These are phyloP conservation scores for Sebastes iracundus DNA, from an alignment of 2,797 vertebrate genomes.

Conservation along the genomic window DNA sequence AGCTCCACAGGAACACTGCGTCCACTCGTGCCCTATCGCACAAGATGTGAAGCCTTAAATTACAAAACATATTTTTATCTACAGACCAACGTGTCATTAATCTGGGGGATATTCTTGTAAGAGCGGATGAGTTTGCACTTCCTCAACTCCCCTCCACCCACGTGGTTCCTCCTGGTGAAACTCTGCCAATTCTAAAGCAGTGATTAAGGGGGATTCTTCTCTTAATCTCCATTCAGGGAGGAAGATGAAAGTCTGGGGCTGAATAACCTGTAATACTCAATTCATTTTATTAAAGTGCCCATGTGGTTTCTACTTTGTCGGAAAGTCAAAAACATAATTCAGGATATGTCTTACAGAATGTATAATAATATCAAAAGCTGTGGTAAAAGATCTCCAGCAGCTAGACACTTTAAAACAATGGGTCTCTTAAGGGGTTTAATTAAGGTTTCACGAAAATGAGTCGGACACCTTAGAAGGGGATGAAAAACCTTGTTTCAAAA, in stretches of 20 bases:
- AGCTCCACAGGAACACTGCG: background rate
- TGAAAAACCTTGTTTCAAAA: background rate
- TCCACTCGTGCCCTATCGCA: background rate
- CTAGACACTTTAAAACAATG: background rate
- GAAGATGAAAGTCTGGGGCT: constrained; percentile 26
- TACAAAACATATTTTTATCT: constrained; percentile 14
- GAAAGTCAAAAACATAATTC: constrained; percentile 39
- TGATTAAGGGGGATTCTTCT: constrained; percentile 46
- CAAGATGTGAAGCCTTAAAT: background rate
- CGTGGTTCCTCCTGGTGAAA: background rate
- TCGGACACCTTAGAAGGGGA: background rate
- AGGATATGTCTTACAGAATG: constrained; percentile 11
- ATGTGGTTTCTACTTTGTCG: constrained; percentile 25
- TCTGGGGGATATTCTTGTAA: constrained; percentile 11
- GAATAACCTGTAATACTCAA: constrained; percentile 14
- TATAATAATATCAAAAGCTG: constrained; percentile 27
- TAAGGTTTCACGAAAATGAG: background rate
- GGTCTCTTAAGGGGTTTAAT: background rate
- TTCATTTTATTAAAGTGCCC: constrained; percentile 23
- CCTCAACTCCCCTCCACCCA: background rate
- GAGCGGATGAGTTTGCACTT: constrained; percentile 9
- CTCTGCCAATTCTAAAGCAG: constrained; percentile 17
- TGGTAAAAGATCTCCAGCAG: constrained; percentile 20
- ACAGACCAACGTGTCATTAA: constrained; percentile 10
- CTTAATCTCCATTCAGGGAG: constrained; percentile 32